Base-by-base conservation (phyloP, 2,888 invertebrate genomes). In the Sarcophaga variegata region DNA sequence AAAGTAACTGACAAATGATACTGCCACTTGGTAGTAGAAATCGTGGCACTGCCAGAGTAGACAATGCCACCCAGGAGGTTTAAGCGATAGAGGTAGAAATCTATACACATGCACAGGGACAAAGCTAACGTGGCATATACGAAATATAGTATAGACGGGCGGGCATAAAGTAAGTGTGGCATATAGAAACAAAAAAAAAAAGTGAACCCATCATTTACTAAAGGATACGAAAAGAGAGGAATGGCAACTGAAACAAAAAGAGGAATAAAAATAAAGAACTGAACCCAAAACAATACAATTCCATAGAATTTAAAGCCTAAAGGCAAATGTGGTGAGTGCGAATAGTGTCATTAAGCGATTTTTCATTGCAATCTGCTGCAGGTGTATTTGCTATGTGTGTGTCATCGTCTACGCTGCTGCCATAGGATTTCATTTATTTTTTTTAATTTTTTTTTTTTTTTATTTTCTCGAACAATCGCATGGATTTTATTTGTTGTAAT, bases 341-440 rank as follows among this genome's bases (percentile, higher is more conserved):
- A 90, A 91, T 91, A 91, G 91, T 91, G 92, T 91, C 92, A 92
- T 92, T 92, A 92, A 92, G 90, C 92, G 92, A 92, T 92, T 92
- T 92, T 92, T 92, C 92, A 92, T 91, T 90, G 92, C 92, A 90
- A 90, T 90, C 88, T 91, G 92, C 92, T 92, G 90, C 92, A 91
- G 92, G 92, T 92, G 90, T 90, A 90, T 90, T 89, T 83, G 10
- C 22, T n/a, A 3, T 8, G 14, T 54, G 4, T 14, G 11, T 14
- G 3, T 14, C 17, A 5, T 12, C 54, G 54, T 54, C 54, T 54
- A 54, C 54, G 76, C 54, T 78, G 86, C 80, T 78, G 54, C 60
- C 59, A 67, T 8, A 59, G 54, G 60, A 60, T 63, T 63, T 62
- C 75, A 72, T 71, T 71, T 67, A 17, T 60, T 64, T 54, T 62